Evolutionary conservation across 2,888 invertebrate genomes (phyloP), one percentile per base, ranked within the genome.

Genomic region (Cryptocephalus moraei): DNA sequence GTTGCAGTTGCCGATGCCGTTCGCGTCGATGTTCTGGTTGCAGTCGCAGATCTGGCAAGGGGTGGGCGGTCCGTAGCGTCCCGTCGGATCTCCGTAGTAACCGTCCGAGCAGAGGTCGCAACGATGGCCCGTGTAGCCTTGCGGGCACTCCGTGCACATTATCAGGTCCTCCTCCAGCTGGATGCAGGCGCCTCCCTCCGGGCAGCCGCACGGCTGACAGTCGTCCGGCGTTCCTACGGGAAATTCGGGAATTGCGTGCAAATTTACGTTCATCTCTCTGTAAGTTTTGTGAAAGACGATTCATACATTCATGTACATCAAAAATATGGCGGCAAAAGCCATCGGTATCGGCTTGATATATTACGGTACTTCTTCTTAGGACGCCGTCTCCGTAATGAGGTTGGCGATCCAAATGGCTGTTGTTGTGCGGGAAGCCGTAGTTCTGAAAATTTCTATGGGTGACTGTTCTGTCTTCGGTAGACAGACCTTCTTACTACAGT

Each of bases 21-120:
- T 99, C 0, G 85, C 82, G 66, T 94, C 93, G 22, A 92, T 90
- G 64, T 96, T 96, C 31, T 86, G 85, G 62, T 92, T 94, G 64
- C 97, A 99, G 56, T 91, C 86, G 66, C 97, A 99, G 38, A 82
- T 80, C 52, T 80, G 79, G 62, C 96, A 93, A 45, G 87, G 83
- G 38, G 82, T 79, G 9, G 82, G 80, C 0, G 75, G 70, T 1
- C 80, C 80, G 53, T 77, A 74, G 45, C 79, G 73, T 1, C 89
- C 89, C 8, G 48, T 52, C 0, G 60, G 60, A 50, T 60, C 59
- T 1, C 60, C 60, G 42, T 47, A 60, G 42, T 86, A 96, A 1
- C 97, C 97, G 67, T 99, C 97, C 2, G 92, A 87, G 64, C 99
- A 99, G 14, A 87, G 79, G 63, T 99, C 95, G 68, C 97, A 99